Base-by-base conservation (phyloP, 2,888 invertebrate species). In the Rhagophthalmus giganteus region DNA sequence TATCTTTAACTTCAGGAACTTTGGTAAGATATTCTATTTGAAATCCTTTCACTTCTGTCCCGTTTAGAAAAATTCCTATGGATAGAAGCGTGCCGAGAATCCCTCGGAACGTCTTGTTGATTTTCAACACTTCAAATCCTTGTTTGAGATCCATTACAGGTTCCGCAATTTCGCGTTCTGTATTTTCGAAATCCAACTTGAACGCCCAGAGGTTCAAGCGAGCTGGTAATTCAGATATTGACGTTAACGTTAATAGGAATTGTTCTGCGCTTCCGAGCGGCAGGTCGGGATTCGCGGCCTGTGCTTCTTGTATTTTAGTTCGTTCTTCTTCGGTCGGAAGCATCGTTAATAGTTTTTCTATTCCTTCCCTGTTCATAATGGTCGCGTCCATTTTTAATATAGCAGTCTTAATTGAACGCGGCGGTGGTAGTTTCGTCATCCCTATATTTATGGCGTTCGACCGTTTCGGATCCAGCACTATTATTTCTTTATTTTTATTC, bases 381-480 rank as follows among this genome's bases (percentile, higher is more conserved):
- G 96, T 93, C 1, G 93, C 91, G 73, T 99, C 99, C 96, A 99
- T 99, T 78, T 99, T 99, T 74, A 99, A 79, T 57, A 96, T 94
- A 14, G 98, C 99, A n/a, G 96, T 91, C 73, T 98, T 98, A 58
- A 99, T 99, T 4, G 97, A 94, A 58, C 96, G 84, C 0, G 97
- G 94, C 0, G 97, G 97, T 1, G 99, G 99, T 58, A 99, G 78
- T 73, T 97, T 98, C 12, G 98, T 99, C 88, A 99, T 91, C 9
- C 97, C 97, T 65, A 99, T 99, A 74, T 99, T 99, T 63, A 99
- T 99, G 28, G 96, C 97, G 74, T 99, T 99, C 4, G 99, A 99
- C 58, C 99, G 82, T 74, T 98, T 99, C 32, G 95, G 89, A 74
- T 96, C 95, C 74, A 99, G 78, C 27, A 99, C 96, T 45, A 96